Evolutionary conservation across 2,797 vertebrate species (phyloP).

Genomic region (Spondyliosoma cantharus): DNA sequence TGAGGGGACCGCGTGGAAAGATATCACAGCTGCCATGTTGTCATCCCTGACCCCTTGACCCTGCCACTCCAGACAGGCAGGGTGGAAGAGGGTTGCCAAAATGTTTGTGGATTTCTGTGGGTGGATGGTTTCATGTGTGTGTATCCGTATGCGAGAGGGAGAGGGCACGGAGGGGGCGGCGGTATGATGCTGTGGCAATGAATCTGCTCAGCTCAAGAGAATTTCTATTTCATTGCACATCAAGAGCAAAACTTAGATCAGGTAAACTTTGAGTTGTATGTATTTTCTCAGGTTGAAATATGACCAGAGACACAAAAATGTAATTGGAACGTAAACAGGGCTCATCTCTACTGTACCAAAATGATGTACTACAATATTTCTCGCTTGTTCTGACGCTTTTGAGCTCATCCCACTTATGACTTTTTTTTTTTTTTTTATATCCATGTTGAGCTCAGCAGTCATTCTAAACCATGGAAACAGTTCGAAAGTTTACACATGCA

Average conservation of each 20-base stretch:
- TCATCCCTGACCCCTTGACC: slow-evolving; percentile 74
- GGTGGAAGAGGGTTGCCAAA: slow-evolving; percentile 51
- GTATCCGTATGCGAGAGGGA: background rate
- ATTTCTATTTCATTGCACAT: slow-evolving; percentile 10
- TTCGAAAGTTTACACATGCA: background rate
- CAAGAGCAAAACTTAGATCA: slow-evolving; percentile 5
- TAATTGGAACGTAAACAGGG: background rate
- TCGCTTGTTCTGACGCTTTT: no score
- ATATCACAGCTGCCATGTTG: slow-evolving; percentile 80
- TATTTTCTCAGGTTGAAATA: background rate
- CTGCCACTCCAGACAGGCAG: slow-evolving; percentile 67
- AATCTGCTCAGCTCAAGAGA: slow-evolving; percentile 25
- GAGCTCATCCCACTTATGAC: no score
- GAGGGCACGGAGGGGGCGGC: background rate
- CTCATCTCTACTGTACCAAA: no score
- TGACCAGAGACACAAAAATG: background rate
- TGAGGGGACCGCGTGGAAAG: slow-evolving; percentile 45
- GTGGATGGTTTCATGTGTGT: slow-evolving; percentile 21
- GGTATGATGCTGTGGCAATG: slow-evolving; percentile 24
- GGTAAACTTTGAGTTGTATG: slow-evolving; percentile 3
- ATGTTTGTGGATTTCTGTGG: slow-evolving; percentile 48
- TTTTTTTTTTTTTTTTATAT: background rate
- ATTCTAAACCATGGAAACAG: background rate
- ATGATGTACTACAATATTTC: no score
- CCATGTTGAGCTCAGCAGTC: background rate